Base-by-base conservation (phyloP, 2,888 invertebrate genomes). In the Eristalinus sepulchralis region DNA sequence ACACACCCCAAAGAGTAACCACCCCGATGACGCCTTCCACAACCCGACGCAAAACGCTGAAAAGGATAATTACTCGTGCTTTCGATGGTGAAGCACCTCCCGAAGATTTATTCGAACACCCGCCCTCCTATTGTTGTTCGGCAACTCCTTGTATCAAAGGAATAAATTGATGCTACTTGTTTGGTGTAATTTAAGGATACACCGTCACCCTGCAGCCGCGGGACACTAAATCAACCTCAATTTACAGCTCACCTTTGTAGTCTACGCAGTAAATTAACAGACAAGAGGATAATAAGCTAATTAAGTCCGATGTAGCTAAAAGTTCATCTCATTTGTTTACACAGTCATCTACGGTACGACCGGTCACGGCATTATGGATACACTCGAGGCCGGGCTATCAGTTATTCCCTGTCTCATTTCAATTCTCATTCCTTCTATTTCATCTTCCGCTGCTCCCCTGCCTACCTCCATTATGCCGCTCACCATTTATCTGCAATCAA, bases 311-410 rank as follows among this genome's bases (percentile, higher is more conserved):
- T 73, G 60, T 60, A 75, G 72, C 73, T 53, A 78, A 83, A 78
- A 86, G 60, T 79, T 86, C 86, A 83, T 83, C 83, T 83, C 62
- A 79, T 83, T 83, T 83, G 78, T 78, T 77, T 83, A 59, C 62
- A 60, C 72, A 68, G n/a, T 53, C 33, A 64, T 33, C 66, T 24
- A 60, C 39, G 17, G 31, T 59, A 27, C 17, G 47, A 68, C 47
- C 31, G 60, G 47, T 36, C 24, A 17, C 53, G 60, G 66, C 66
- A 66, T 80, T 67, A 80, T 67, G 59, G 67, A 34, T 53, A 63
- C 67, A 39, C 60, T 34, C 1, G 53, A 60, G 72, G 72, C 67
- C 31, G 72, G 60, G 80, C 63, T 78, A 78, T 78, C 64, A 78
- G 39, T 71, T 78, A 75, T 33, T 34, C 59, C 33, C n/a, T 70